Conservation (phyloP, 1,140 invertebrate genomes). For the Ceratina japonica region DNA sequence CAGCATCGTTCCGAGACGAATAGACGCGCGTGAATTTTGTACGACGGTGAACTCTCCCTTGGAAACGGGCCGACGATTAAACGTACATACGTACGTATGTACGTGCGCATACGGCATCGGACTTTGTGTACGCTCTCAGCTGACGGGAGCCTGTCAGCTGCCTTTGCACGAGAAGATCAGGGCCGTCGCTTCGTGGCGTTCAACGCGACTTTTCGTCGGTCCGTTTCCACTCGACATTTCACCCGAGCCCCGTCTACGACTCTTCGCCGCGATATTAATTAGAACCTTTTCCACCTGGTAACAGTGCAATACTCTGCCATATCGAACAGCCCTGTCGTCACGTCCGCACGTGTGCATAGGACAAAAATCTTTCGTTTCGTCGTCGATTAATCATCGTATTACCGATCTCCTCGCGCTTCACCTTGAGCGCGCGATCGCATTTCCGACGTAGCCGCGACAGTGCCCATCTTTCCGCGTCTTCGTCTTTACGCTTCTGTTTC, state of each 20-base stretch:
- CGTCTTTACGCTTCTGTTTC: too few species aligned
- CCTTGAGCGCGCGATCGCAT: too few species aligned
- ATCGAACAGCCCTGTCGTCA: constrained; percentile 47
- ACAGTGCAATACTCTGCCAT: constrained; percentile 43
- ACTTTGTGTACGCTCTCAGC: constrained; percentile 76
- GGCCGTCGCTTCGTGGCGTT: constrained; percentile 47
- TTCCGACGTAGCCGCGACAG: too few species aligned
- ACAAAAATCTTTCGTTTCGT: neutral
- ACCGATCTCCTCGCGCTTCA: too few species aligned
- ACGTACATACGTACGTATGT: neutral
- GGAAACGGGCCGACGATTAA: constrained; percentile 23
- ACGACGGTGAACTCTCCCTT: constrained; percentile 4
- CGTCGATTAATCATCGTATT: neutral
- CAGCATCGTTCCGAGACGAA: neutral
- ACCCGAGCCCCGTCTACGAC: neutral
- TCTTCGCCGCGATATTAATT: neutral
- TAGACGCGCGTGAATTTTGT: neutral
- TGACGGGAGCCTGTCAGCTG: constrained; percentile 71
- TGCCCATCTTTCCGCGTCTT: too few species aligned
- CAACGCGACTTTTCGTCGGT: neutral
- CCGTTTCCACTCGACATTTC: neutral
- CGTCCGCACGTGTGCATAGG: constrained; percentile 33
- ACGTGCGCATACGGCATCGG: constrained; percentile 44
- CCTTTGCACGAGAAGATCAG: constrained; percentile 55
- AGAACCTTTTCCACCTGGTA: constrained; percentile 20